A percentile compares a stretch with the other conserved stretches of the same genome.
phyloP scores from a whole-genome alignment of 2,797 vertebrate genomes.

The Antennarius maculatus region DNA sequence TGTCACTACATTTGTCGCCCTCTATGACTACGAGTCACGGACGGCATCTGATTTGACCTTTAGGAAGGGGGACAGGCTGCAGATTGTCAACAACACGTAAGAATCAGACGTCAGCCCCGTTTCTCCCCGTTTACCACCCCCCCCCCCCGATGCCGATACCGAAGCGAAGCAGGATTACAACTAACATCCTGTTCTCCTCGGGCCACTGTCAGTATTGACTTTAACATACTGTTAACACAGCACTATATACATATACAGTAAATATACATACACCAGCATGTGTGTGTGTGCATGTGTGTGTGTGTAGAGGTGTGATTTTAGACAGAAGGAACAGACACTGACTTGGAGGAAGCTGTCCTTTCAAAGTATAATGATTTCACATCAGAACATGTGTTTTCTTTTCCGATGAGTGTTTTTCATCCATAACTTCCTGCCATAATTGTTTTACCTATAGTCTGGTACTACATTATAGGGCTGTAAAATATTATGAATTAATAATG shows the following conservation, averaged over 20 bases:
- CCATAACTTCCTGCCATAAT: conserved; percentile 47
- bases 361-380: background rate
- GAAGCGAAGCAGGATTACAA: conserved; percentile 39
- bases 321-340: background rate
- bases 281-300: background rate
- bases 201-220: conserved; percentile 23
- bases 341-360: background rate
- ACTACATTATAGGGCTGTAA: conserved; percentile 36
- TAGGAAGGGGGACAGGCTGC: conserved; percentile 94
- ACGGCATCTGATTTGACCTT: conserved; percentile 95
- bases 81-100: conserved; percentile 99
- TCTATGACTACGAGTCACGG: conserved; percentile 97
- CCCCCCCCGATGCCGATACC: conserved; percentile 5
- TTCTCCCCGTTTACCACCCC: background rate
- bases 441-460: conserved; percentile 43
- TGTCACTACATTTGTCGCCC: conserved; percentile 96
- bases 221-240: conserved; percentile 22
- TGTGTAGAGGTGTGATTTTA: background rate
- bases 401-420: conserved; percentile 20
- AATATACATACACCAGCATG: too few relatives aligned
- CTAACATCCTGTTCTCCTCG: conserved; percentile 40
- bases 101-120: conserved; percentile 57
- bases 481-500: conserved; percentile 4
- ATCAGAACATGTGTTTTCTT: conserved; percentile 18
- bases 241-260: background rate